phyloP scores from a whole-genome alignment of 2,113 vertebrate species.

The Podilymbus podiceps region DNA sequence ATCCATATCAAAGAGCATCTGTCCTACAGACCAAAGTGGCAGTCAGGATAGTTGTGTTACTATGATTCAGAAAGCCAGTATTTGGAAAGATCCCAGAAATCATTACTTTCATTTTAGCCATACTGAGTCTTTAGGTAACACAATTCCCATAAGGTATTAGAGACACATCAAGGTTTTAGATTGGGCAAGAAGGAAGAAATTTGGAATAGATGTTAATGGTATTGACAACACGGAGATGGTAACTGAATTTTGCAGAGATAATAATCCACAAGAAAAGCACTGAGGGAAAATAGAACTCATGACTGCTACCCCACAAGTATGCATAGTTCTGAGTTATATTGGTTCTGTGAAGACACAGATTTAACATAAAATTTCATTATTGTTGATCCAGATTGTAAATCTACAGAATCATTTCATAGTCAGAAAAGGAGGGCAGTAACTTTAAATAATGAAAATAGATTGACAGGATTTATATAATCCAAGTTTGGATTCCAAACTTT shows the following conservation, averaged over 20 bases:
- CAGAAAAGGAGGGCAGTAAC: neutral
- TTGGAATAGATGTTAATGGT: neutral
- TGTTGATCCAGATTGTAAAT: neutral
- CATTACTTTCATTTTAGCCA: neutral
- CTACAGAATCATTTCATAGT: neutral
- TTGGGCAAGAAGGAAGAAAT: neutral
- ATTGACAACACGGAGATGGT: neutral
- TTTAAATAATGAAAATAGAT: neutral
- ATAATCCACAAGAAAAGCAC: neutral
- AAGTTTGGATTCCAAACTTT: neutral
- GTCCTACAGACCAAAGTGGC: neutral
- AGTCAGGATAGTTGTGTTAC: neutral
- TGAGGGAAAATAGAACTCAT: neutral
- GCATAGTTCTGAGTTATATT: neutral
- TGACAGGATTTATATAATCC: neutral
- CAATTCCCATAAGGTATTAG: neutral
- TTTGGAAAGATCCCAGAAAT: neutral
- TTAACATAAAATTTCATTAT: neutral
- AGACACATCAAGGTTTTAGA: neutral
- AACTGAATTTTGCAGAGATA: neutral
- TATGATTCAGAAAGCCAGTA: neutral
- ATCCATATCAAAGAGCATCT: neutral
- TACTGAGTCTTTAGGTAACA: neutral
- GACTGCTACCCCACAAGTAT: neutral
- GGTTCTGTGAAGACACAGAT: neutral